A percentile compares a stretch with the other conserved stretches of the same genome.
phyloP scores from a whole-genome alignment of 2,888 invertebrate species.

The Lochmaea capreae region DNA sequence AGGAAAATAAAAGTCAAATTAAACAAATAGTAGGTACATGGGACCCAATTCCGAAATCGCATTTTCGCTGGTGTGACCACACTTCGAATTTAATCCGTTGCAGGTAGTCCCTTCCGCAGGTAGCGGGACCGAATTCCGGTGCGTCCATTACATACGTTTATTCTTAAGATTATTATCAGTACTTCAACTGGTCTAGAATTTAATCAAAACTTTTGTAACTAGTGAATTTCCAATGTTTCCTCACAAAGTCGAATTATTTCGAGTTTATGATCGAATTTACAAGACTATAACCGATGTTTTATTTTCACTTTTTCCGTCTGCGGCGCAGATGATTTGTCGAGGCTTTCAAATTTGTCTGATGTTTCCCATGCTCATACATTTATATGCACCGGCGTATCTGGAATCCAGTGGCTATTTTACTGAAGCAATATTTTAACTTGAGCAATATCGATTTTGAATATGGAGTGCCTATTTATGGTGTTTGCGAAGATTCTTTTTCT shows the following conservation, averaged over 20 bases:
- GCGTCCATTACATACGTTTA: too few species aligned
- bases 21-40: too few species aligned
- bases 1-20: too few species aligned
- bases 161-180: too few species aligned
- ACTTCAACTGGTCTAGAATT: too few species aligned
- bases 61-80: too few species aligned
- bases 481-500: not conserved
- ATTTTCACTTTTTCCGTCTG: constrained; percentile 8
- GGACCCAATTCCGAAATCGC: too few species aligned
- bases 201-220: too few species aligned
- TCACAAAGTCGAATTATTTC: not conserved
- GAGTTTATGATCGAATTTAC: not conserved
- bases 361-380: constrained; percentile 16
- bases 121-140: too few species aligned
- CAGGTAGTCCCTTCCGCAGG: too few species aligned
- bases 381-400: constrained; percentile 11
- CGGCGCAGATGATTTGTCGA: constrained; percentile 17
- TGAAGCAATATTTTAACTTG: constrained; percentile 20
- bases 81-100: too few species aligned
- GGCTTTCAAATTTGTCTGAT: constrained; percentile 18
- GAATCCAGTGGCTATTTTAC: constrained; percentile 17
- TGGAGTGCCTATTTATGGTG: constrained; percentile 19
- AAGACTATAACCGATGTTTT: constrained; percentile 16
- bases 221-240: too few species aligned
- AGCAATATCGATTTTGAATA: constrained; percentile 22